Evolutionary conservation across 2,888 invertebrate species (phyloP), one percentile per base, ranked within the genome.

Genomic region (Mesorhabditis belari): DNA sequence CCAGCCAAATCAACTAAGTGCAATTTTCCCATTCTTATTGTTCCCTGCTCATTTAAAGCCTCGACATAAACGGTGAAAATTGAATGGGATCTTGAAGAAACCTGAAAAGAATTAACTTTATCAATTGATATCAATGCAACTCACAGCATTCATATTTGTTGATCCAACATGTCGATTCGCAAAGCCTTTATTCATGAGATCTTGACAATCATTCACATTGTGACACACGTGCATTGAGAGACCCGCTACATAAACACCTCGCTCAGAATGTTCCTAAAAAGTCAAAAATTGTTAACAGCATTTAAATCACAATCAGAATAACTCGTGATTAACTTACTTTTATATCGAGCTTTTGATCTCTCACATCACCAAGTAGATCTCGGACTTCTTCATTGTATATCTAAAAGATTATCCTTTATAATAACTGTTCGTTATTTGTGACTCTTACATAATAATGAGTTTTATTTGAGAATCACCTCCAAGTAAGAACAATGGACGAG

Each of bases 1-100:
- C 92, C 92, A 1, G 92, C 92, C 74, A 92, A 83, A 83, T 92
- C 92, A 0, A 92, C 92, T 59, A 92, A 83, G 81, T 91, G 91
- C 19, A 92, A 84, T 82, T 91, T 89, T 2, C 89, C 88, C 76
- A 87, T 85, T 66, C 87, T 80, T 49, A 89, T 87, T 64, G 86
- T 84, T 55, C 85, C 84, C 2, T 82, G 83, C 51, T 83, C 81
- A 17, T 81, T 81, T 77, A 90, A 87, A 82, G 90, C 90, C 81
- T 92, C 92, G 35, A 92, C 84, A 65, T 88, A 88, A 52, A 92
- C 87, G 3, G 89, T 90, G 81, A 92, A 90, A 65, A 92, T 91
- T 19, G 90, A 90, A 81, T 92, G 92, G 57, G 90, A 90, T 59
- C 92, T 84, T 0, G 91, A 91, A 2, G 73, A 73, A 56, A 71